Evolutionary conservation across 2,888 invertebrate species (phyloP).

Genomic region (Drosophila helvetica): DNA sequence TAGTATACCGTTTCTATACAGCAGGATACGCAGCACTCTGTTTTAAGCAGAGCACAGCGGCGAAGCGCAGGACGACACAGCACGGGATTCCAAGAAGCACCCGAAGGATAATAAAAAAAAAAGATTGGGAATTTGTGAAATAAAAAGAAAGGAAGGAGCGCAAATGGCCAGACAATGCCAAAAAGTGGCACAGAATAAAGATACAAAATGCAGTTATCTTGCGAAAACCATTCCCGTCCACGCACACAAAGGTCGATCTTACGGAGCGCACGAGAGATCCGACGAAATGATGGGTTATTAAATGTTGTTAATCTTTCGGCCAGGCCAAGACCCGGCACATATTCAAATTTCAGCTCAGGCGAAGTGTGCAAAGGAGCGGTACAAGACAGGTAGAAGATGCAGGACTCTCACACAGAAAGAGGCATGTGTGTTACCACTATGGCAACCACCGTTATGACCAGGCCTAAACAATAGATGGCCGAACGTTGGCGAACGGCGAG

Average conservation of each 20-base stretch:
- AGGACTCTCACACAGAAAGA: neutral
- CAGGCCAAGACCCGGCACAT: slow-evolving; percentile 47
- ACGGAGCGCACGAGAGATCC: slow-evolving; percentile 38
- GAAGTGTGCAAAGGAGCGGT: neutral
- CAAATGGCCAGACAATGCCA: slow-evolving; percentile 60
- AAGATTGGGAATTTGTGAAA: slow-evolving; percentile 36
- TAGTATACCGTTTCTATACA: neutral
- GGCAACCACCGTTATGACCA: slow-evolving; percentile 56
- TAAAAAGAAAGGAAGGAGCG: slow-evolving; percentile 42
- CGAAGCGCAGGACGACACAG: neutral
- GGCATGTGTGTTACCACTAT: neutral
- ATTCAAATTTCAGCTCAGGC: slow-evolving; percentile 70
- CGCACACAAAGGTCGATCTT: slow-evolving; percentile 48
- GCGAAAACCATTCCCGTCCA: slow-evolving; percentile 51
- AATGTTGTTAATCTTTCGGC: slow-evolving; percentile 75
- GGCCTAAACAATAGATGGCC: slow-evolving; percentile 38
- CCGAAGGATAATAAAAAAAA: slow-evolving; percentile 41
- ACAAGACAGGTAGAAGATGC: slow-evolving; percentile 48
- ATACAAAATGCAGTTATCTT: slow-evolving; percentile 73
- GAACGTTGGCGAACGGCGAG: neutral
- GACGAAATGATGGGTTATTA: slow-evolving; percentile 75
- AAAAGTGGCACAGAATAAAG: slow-evolving; percentile 63
- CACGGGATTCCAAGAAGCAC: slow-evolving; percentile 53
- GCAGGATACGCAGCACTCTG: neutral
- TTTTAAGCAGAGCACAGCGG: neutral